Evolutionary conservation across 2,797 vertebrate genomes (phyloP), one percentile per base, ranked within the genome.

Genomic region (Acanthornis magna): DNA sequence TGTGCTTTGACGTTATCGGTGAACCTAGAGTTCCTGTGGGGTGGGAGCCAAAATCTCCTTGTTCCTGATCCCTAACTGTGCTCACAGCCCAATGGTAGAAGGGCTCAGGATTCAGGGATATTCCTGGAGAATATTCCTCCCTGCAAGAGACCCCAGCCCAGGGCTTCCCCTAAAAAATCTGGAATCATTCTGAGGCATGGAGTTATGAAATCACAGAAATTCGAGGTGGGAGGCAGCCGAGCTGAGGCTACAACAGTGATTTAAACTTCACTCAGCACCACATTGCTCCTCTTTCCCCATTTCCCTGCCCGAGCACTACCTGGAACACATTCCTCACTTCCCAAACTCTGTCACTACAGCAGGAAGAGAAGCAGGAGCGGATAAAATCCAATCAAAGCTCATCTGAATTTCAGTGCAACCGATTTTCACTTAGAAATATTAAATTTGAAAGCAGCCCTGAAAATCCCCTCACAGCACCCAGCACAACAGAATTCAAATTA

Each of bases 1-100:
- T 18, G 23, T 1, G 57, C 57, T 91, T 21, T 23, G 32, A 30
- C 5, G 0, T 34, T 40, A 26, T 3, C 0, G 0, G 55, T 3
- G 63, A 70, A 22, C 3, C 5, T 0, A 8, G 32, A 75, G 38
- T 45, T 36, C 17, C 54, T 14, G 18, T 14, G 5, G 71, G 60
- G 55, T 1, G 7, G 29, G 8, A 42, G 54, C 38, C 81, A 45
- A 63, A 75, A 16, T 13, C 42, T 30, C 38, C 29, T 43, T 19
- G 43, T 9, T 11, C 54, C 47, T 7, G 1, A 5, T 1, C 45
- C 3, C 25, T 2, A 22, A 10, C 57, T 3, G 34, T 8, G 15
- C 25, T 16, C 29, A 1, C 14, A 51, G 13, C 71, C 67, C 62
- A 48, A 8, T 58, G 68, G 16, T 11, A 3, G 38, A 21, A 10